A percentile compares a stretch with the other conserved stretches of the same genome.
These are phyloP conservation scores for Patella vulgata DNA, from an alignment of 1,140 invertebrate genomes.

Conservation along the genomic window DNA sequence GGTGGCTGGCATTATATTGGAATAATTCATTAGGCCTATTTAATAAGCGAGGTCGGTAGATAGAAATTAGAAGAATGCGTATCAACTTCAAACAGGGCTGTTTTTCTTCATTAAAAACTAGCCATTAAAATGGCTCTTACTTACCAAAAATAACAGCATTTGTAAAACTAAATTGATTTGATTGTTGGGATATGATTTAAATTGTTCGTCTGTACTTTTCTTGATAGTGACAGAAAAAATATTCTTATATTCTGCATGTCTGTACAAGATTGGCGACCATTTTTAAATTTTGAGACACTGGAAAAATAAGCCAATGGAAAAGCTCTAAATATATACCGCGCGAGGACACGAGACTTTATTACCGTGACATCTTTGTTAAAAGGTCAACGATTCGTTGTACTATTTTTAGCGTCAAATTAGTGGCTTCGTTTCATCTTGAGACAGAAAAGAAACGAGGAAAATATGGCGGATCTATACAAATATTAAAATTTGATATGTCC, in stretches of 20 bases:
- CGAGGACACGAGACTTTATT: conserved; percentile 4
- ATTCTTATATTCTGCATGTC: conserved; percentile 21
- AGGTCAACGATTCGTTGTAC: neutral
- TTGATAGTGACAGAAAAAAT: too few relatives aligned
- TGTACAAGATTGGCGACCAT: conserved; percentile 30
- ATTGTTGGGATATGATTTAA: too few relatives aligned
- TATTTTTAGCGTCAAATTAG: neutral
- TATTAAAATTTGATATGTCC: neutral
- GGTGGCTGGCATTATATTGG: too few relatives aligned
- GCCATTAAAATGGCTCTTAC: too few relatives aligned
- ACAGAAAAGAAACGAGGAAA: neutral
- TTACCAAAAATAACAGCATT: too few relatives aligned
- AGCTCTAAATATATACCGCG: conserved; percentile 15
- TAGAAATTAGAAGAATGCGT: too few relatives aligned
- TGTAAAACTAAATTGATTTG: too few relatives aligned
- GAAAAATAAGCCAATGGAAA: conserved; percentile 21
- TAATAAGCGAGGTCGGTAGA: too few relatives aligned
- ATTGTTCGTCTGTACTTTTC: too few relatives aligned
- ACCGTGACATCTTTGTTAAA: neutral
- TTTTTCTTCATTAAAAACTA: too few relatives aligned
- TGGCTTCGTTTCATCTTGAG: neutral
- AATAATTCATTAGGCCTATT: too few relatives aligned
- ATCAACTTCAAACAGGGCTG: too few relatives aligned
- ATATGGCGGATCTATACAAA: conserved; percentile 1
- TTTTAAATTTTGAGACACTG: conserved; percentile 38